Evolutionary conservation across 1,140 invertebrate species (phyloP).

Genomic region (Ctenoplectra terminalis): DNA sequence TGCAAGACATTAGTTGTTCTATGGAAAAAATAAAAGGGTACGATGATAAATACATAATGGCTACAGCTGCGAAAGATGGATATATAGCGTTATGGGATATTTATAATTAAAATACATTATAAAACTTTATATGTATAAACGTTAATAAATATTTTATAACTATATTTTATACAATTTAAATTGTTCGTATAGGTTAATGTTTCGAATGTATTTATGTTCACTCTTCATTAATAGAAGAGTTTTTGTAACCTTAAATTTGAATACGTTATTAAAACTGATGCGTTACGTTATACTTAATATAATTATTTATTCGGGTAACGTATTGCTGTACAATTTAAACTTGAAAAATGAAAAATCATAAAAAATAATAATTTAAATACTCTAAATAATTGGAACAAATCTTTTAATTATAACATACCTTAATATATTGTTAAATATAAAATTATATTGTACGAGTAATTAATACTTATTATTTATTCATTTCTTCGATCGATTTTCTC

Average conservation of each 20-base stretch:
- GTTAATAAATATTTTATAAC: too few species aligned
- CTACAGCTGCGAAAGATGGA: constrained; percentile 87
- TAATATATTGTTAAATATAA: background rate
- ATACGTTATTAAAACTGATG: background rate
- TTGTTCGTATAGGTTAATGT: background rate
- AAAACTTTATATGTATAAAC: background rate
- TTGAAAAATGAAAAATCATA: too few species aligned
- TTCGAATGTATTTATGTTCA: background rate
- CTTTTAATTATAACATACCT: background rate
- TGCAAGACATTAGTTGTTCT: constrained; percentile 88
- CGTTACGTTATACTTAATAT: background rate
- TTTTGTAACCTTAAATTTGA: background rate
- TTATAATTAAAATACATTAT: constrained; percentile 41
- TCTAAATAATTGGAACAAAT: background rate
- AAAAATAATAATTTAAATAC: too few species aligned
- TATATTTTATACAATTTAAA: background rate
- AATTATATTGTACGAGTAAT: background rate
- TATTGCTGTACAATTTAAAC: too few species aligned
- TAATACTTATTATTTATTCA: background rate
- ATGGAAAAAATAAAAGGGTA: constrained; percentile 85
- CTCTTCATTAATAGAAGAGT: background rate
- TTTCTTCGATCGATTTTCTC: too few species aligned
- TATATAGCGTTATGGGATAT: constrained; percentile 89
- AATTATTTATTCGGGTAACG: background rate
- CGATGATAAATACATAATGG: constrained; percentile 87